Evolutionary conservation across 2,797 vertebrate species (phyloP), one percentile per base, ranked within the genome.

Genomic region (Acrossocheilus wenchowensis): DNA sequence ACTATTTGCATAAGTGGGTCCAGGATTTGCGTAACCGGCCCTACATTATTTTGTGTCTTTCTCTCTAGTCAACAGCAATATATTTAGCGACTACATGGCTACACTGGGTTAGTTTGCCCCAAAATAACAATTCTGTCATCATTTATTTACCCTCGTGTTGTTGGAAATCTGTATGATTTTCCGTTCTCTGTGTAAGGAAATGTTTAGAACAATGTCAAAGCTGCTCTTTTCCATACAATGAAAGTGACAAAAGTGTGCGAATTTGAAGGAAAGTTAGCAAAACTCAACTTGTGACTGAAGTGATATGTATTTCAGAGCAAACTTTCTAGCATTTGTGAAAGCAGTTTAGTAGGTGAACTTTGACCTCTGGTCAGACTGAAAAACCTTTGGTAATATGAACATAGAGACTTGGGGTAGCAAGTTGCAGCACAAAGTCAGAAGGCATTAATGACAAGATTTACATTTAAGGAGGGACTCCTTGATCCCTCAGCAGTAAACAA

Each of bases 11-110:
- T 72, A 30, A 82, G 68, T 26, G n/a, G 36, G 41, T 79, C 77
- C 77, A 39, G 71, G 68, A 57, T 73, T 73, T 60, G 81, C 23
- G 12, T 57, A 57, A 57, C 11, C 12, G 11, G 50, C 11, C 30
- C 17, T 23, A 23, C 19, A 57, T 43, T 72, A 26, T 36, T 52
- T 10, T 41, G 34, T 39, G 8, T 71, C 5, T 72, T 73, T 73
- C 39, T 57, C 12, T 82, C 12, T 52, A 4, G 21, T 72, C 23
- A 54, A 57, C 39, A 26, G n/a, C 52, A 30, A 45, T 45, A 45
- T 69, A 69, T 69, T 81, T 50, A 69, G 43, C 34, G 52, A 81
- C 69, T 69, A n/a, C 79, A 52, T 82, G 39, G 52, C 17, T 60
- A 30, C 43, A 82, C 34, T 50, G 19, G 50, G 26, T 19, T 34